Conservation (phyloP, 2,113 vertebrate genomes). For the Noturus placidus region DNA sequence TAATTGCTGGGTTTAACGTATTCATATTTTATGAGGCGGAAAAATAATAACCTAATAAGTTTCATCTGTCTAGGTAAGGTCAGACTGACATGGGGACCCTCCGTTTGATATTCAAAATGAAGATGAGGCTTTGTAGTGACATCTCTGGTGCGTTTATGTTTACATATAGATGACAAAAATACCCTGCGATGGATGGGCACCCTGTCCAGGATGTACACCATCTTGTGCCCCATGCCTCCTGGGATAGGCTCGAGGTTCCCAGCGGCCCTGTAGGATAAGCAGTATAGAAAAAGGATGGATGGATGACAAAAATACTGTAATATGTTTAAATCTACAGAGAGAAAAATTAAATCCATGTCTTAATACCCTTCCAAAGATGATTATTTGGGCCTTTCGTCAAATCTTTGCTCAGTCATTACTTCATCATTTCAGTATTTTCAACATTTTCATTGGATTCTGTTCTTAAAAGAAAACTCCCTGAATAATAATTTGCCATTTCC, state of each 20-base stretch:
- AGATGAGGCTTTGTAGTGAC: constrained; percentile 22
- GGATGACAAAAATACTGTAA: constrained; percentile 6
- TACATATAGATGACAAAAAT: constrained; percentile 17
- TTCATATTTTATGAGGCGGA: constrained; percentile 79
- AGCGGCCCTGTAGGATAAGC: too few species aligned
- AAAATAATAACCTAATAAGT: constrained; percentile 82
- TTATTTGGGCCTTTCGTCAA: neutral
- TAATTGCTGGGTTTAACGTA: constrained; percentile 78
- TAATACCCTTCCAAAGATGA: neutral
- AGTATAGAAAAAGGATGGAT: too few species aligned
- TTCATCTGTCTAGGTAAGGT: constrained; percentile 66
- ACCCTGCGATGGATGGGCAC: neutral
- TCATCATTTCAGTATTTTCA: neutral
- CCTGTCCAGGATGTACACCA: too few species aligned
- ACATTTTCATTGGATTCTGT: neutral
- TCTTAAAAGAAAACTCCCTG: neutral
- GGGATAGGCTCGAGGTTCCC: too few species aligned
- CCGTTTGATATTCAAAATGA: constrained; percentile 41
- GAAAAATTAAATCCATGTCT: neutral
- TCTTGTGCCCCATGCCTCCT: too few species aligned
- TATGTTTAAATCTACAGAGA: neutral
- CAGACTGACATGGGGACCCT: constrained; percentile 52
- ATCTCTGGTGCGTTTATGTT: constrained; percentile 27
- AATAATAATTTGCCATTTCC: neutral
- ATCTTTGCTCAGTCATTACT: neutral